Base-by-base conservation (phyloP, 2,888 invertebrate species). In the Limenitis camilla region DNA sequence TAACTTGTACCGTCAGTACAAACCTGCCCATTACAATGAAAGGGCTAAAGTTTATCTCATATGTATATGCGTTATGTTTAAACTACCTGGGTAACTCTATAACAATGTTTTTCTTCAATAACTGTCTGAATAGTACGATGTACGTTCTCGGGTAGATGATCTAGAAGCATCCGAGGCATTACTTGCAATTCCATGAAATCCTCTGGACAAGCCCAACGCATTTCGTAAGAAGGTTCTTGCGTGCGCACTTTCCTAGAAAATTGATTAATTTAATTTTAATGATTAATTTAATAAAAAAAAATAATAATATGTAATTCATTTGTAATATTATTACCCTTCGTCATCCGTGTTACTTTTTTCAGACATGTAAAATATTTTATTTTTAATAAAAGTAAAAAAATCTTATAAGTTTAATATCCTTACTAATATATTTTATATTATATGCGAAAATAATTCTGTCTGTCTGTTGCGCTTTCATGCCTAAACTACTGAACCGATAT, bases 101-200 rank as follows among this genome's bases (percentile, higher is more conserved):
- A 88, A 11, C 82, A 74, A 56, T 85, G 83, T 32, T 78, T 67
- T 63, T 91, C 91, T 39, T 88, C 83, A 19, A 93, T 71, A 43
- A 93, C 86, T 0, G 90, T 91, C 46, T 91, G 89, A 46, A 96
- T 79, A 27, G 94, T 93, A 61, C 90, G 86, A 63, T 91, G 89
- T 11, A 96, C 91, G 71, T 92, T 92, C 71, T 95, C 92, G 0
- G 96, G 96, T 43, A 96, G 81, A 74, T 97, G 96, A 76, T 97
- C 96, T 1, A 94, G 86, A 5, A 96, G 72, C 94, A 96, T 96
- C 44, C 93, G 89, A 5, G 95, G 94, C 91, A 95, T 94, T 47
- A 96, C 93, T 63, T 93, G 89, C 48, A 96, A 84, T 69, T 95
- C 93, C 85, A 91, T 91, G 77, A 95, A 95, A 72, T 94, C 93